Evolutionary conservation across 2,797 vertebrate species (phyloP).

Genomic region (Lutjanus campechanus): DNA sequence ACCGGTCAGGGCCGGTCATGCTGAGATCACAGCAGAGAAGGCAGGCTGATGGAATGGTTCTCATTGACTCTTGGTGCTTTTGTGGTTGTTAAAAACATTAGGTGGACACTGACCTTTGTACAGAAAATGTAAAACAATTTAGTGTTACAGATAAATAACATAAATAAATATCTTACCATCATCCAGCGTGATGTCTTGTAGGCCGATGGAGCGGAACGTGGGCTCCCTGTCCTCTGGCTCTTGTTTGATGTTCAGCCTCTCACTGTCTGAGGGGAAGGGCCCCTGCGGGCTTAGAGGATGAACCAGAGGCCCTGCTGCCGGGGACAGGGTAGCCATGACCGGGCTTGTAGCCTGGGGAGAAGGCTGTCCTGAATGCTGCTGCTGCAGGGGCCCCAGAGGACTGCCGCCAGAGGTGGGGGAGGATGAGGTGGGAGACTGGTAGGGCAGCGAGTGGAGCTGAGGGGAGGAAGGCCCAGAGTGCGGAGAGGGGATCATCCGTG

Average conservation of each 20-base stretch:
- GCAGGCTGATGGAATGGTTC: not conserved
- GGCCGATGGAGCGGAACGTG: slow-evolving; percentile 95
- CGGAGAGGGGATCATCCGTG: slow-evolving; percentile 89
- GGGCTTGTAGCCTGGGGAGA: slow-evolving; percentile 81
- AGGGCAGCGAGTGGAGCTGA: slow-evolving; percentile 93
- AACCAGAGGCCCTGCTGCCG: slow-evolving; percentile 85
- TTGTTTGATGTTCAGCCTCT: slow-evolving; percentile 92
- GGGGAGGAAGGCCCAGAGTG: slow-evolving; percentile 94
- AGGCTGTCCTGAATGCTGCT: slow-evolving; percentile 87
- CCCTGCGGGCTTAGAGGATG: slow-evolving; percentile 88
- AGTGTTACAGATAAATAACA: slow-evolving; percentile 10
- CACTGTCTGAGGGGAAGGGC: slow-evolving; percentile 88
- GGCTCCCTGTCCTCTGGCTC: slow-evolving; percentile 95
- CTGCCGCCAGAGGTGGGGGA: slow-evolving; percentile 87
- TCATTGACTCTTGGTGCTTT: not conserved
- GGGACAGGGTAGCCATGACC: slow-evolving; percentile 81
- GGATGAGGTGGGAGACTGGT: slow-evolving; percentile 92
- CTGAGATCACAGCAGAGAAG: slow-evolving; percentile 1
- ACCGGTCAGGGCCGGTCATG: too few species aligned
- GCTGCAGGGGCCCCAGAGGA: slow-evolving; percentile 86
- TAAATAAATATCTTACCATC: slow-evolving; percentile 90
- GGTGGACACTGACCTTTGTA: not conserved
- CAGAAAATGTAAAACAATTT: slow-evolving; percentile 8
- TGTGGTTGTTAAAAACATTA: not conserved
- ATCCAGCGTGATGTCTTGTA: slow-evolving; percentile 99